Base-by-base conservation (phyloP, 2,797 vertebrate genomes). In the Nasua narica region DNA sequence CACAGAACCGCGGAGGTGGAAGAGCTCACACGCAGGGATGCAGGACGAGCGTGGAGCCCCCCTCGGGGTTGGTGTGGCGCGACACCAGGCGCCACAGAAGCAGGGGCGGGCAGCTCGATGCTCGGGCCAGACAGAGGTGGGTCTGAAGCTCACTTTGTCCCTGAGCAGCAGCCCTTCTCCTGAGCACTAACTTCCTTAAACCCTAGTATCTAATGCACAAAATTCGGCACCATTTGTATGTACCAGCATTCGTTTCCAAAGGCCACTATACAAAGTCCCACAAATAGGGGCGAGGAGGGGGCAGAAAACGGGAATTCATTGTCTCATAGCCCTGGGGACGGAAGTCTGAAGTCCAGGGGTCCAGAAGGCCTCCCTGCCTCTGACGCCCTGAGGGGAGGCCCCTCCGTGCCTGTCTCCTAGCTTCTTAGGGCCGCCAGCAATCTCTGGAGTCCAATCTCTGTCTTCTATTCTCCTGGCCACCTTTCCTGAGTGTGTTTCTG, bases 401-500 rank as follows among this genome's bases (percentile, higher is more conserved):
- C 14, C 11, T 16, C 56, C 48, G 25, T 1, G 21, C 13, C 43
- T 27, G 18, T 16, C 54, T 48, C 40, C 23, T 1, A 2, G 35
- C 5, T 40, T 27, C 54, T 10, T 11, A 3, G 27, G 15, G 56
- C 46, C 27, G 1, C 27, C 7, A 10, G 27, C 7, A 0, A 3
- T n/a, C 5, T 18, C 52, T 29, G 21, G 21, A 15, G 16, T 16
- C n/a, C 15, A 9, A 46, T 3, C 2, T 54, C 40, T 23, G 52
- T 10, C 50, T 58, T 54, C 25, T 6, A 18, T 1, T 50, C 40
- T 19, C n/a, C 2, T 1, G 60, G 27, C 25, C n/a, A 6, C 25
- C 74, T 87, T 27, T 13, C 13, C 8, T 29, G 10, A 48, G 32
- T 14, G 40, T 14, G n/a, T 13, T 70, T 9, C 40, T 56, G 6